Percentiles rank a stretch among this genome's conserved stretches.
These are phyloP conservation scores for Polypterus bichir DNA, from an alignment of 2,113 vertebrate species.

Conservation along the genomic window DNA sequence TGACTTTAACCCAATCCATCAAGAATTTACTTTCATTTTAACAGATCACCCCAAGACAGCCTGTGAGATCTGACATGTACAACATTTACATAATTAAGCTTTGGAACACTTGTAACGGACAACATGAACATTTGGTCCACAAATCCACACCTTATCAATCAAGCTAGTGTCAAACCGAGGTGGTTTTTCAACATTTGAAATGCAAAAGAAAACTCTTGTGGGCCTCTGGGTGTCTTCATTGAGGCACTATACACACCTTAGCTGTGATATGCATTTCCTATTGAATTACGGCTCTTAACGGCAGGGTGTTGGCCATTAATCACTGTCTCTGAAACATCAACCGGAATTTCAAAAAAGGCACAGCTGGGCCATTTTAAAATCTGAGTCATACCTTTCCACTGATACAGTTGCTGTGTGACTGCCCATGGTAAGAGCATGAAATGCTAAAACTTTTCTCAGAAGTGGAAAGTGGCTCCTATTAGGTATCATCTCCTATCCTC, in stretches of 20 bases:
- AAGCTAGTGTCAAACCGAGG: constrained; percentile 28
- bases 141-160: constrained; percentile 47
- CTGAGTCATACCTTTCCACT: too few species aligned
- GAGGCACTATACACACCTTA: constrained; percentile 24
- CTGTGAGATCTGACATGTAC: constrained; percentile 27
- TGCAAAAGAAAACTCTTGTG: constrained; percentile 34
- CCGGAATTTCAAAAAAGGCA: constrained; percentile 35
- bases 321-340: constrained; percentile 49
- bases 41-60: constrained; percentile 31
- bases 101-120: constrained; percentile 30
- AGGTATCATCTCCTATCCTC: too few species aligned
- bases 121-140: constrained; percentile 29
- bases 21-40: constrained; percentile 35
- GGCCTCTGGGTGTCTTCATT: constrained; percentile 6
- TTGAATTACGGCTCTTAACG: constrained; percentile 20
- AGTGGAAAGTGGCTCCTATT: too few species aligned
- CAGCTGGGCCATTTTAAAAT: too few species aligned
- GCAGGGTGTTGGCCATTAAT: constrained; percentile 42
- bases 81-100: constrained; percentile 48
- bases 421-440: too few species aligned
- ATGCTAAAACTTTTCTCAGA: too few species aligned
- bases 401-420: too few species aligned
- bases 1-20: constrained; percentile 35
- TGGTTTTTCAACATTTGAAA: constrained; percentile 41
- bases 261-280: constrained; percentile 21